These are phyloP conservation scores for Philereme vetulata DNA, from an alignment of 2,888 invertebrate species.

Conservation along the genomic window DNA sequence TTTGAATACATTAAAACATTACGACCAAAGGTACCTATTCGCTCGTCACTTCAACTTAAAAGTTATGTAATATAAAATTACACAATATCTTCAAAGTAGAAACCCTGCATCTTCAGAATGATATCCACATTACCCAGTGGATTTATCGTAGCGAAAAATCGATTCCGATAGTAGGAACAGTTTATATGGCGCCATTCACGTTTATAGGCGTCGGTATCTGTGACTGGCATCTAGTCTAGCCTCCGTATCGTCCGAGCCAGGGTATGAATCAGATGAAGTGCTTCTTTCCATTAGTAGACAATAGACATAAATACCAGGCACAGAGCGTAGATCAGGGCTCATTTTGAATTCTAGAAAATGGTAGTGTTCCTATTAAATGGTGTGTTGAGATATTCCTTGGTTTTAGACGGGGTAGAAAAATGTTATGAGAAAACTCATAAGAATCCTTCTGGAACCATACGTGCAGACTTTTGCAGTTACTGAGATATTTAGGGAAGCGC, in stretches of 20 bases:
- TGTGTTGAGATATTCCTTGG: no score
- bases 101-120: conserved; percentile 2
- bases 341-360: conserved; percentile 8
- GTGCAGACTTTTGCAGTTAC: no score
- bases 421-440: no score
- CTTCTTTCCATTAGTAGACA: conserved; percentile 46
- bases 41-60: no score
- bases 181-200: conserved; percentile 33
- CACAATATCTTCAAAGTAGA: background rate
- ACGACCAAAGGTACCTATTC: no score
- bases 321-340: conserved; percentile 11
- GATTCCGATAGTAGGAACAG: conserved; percentile 28
- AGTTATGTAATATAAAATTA: background rate
- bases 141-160: conserved; percentile 28
- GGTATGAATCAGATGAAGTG: conserved; percentile 46
- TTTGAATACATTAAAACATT: no score
- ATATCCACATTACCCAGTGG: conserved; percentile 10
- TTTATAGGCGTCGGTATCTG: conserved; percentile 41
- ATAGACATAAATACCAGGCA: conserved; percentile 42
- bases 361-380: no score
- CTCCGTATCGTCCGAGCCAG: conserved; percentile 40
- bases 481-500: no score
- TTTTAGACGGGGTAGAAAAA: no score
- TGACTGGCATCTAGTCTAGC: conserved; percentile 42
- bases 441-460: no score